Evolutionary conservation across 1,140 invertebrate genomes (phyloP).

Genomic region (Cardiocondyla obscurior): DNA sequence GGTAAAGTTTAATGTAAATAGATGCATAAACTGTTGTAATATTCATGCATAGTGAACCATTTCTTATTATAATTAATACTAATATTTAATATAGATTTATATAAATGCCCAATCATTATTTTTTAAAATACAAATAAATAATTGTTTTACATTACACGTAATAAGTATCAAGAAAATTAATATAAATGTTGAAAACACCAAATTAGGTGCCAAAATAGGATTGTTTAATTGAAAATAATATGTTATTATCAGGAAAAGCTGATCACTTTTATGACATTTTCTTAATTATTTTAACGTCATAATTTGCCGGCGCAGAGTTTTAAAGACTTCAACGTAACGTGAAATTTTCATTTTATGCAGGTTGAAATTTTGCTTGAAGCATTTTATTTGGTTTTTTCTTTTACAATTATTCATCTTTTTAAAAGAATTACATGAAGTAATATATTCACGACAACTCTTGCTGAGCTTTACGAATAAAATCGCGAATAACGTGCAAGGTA

Average conservation of each 20-base stretch:
- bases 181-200: neutral
- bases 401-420: slow-evolving; percentile 6
- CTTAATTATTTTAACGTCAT: neutral
- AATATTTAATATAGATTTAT: neutral
- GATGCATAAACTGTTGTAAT: slow-evolving; percentile 14
- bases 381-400: neutral
- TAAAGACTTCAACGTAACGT: slow-evolving; percentile 1
- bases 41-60: neutral
- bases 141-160: too few relatives aligned
- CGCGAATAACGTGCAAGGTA: neutral
- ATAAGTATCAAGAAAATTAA: too few relatives aligned
- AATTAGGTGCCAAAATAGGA: neutral
- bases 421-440: slow-evolving; percentile 3
- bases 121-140: neutral
- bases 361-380: neutral
- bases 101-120: neutral
- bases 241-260: neutral
- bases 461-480: slow-evolving; percentile 2
- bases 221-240: neutral
- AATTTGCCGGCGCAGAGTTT: neutral
- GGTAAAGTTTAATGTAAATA: slow-evolving; percentile 33
- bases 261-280: neutral
- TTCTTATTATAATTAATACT: neutral
- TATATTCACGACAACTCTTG: slow-evolving; percentile 5
- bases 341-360: slow-evolving; percentile 4